Conservation (phyloP, 2,888 invertebrate genomes). For the Cetonia aurata region DNA sequence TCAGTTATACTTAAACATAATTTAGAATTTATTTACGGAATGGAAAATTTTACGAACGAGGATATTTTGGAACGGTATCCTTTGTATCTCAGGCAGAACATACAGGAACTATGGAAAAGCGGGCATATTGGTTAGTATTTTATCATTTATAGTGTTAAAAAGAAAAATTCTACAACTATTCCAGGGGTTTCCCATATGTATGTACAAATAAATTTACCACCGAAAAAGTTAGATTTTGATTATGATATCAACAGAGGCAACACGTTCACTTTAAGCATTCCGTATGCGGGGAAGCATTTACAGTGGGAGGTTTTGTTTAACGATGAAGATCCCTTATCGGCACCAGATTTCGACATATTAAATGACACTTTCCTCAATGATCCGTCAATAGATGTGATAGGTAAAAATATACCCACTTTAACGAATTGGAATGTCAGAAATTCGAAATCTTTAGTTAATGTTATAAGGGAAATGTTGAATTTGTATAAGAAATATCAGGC, state of each 20-base stretch:
- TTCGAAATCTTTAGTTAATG: constrained; percentile 71
- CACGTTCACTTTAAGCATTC: constrained; percentile 74
- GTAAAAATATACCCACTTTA: constrained; percentile 71
- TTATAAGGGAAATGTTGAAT: constrained; percentile 73
- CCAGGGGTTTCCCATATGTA: constrained; percentile 52
- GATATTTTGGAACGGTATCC: constrained; percentile 54
- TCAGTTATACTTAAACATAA: constrained; percentile 3
- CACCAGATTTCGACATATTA: constrained; percentile 82
- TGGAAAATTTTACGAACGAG: constrained; percentile 46
- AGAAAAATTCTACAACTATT: constrained; percentile 42
- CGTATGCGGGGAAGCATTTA: constrained; percentile 77
- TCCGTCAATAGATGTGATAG: constrained; percentile 70
- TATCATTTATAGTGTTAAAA: constrained; percentile 1
- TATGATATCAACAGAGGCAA: constrained; percentile 38
- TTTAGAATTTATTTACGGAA: not conserved
- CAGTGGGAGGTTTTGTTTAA: constrained; percentile 81
- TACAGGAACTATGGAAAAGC: constrained; percentile 54
- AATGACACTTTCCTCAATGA: constrained; percentile 76
- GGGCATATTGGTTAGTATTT: constrained; percentile 54
- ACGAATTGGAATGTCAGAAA: constrained; percentile 75
- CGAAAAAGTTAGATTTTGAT: constrained; percentile 30
- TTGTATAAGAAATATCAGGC: constrained; percentile 77
- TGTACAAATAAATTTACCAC: constrained; percentile 42
- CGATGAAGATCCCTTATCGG: constrained; percentile 66
- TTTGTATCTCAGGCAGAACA: constrained; percentile 53